phyloP scores from a whole-genome alignment of 1,140 invertebrate species.

The Bicyclus anynana region DNA sequence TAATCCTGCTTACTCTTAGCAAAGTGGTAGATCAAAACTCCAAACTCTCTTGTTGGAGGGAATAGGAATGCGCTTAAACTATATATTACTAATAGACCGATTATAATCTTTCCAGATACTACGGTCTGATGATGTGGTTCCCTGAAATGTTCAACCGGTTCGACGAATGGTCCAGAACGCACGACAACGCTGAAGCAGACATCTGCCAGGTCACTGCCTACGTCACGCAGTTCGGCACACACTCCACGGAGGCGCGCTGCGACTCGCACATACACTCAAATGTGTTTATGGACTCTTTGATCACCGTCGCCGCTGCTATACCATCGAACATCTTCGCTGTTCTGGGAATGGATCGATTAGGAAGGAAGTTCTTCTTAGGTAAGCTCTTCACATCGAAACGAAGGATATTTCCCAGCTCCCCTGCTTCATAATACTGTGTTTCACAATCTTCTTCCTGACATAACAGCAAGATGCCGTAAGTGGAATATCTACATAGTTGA shows the following conservation, averaged over 20 bases:
- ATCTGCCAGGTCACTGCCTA: slow-evolving; percentile 87
- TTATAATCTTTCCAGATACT: slow-evolving; percentile 85
- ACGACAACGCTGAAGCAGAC: slow-evolving; percentile 80
- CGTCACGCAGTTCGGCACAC: slow-evolving; percentile 82
- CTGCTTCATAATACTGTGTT: no score
- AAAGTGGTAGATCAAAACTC: no score
- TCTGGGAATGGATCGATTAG: slow-evolving; percentile 84
- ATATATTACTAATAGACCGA: no score
- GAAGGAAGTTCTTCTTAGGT: slow-evolving; percentile 93
- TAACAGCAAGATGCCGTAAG: no score
- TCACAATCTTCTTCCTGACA: no score
- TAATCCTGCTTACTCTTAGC: no score
- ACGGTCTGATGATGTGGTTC: slow-evolving; percentile 95
- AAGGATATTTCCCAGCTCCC: no score
- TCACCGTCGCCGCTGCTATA: slow-evolving; percentile 89
- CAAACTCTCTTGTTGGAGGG: no score
- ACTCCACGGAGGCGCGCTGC: slow-evolving; percentile 79
- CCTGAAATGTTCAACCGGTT: slow-evolving; percentile 92
- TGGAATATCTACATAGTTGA: no score
- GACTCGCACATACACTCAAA: slow-evolving; percentile 83
- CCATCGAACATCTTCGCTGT: slow-evolving; percentile 91
- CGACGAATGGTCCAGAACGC: slow-evolving; percentile 83
- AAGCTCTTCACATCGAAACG: slow-evolving; percentile 28
- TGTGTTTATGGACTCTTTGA: slow-evolving; percentile 91
- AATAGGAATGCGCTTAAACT: no score